phyloP scores from a whole-genome alignment of 2,888 invertebrate species.

The Andrena haemorrhoa region DNA sequence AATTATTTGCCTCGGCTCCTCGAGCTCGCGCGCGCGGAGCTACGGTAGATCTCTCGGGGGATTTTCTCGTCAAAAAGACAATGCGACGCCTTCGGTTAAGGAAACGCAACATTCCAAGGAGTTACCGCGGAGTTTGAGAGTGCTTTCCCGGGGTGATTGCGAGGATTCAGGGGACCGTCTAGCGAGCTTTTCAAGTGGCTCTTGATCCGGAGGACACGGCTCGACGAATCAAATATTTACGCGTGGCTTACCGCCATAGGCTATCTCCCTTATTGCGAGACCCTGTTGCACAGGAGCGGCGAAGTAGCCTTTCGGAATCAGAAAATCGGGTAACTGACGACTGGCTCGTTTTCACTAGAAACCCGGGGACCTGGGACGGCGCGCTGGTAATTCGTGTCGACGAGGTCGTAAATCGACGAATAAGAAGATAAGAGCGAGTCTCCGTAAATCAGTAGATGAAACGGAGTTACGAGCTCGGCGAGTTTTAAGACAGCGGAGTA shows the following conservation, averaged over 20 bases:
- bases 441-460: conserved; percentile 77
- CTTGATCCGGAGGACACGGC: not conserved
- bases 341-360: conserved; percentile 66
- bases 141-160: not conserved
- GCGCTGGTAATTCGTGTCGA: conserved; percentile 51
- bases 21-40: not conserved
- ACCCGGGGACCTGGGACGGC: conserved; percentile 37
- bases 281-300: conserved; percentile 40
- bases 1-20: conserved; percentile 31
- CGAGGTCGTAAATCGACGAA: conserved; percentile 69
- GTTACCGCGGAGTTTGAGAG: not conserved
- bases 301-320: conserved; percentile 49
- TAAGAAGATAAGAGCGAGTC: conserved; percentile 73
- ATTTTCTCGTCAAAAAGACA: not conserved
- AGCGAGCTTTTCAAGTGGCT: not conserved
- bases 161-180: not conserved
- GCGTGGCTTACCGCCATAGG: conserved; percentile 22
- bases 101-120: not conserved
- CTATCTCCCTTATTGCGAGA: conserved; percentile 45
- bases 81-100: not conserved
- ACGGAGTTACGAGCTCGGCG: conserved; percentile 69
- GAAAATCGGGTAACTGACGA: conserved; percentile 74
- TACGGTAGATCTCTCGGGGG: conserved; percentile 13
- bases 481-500: conserved; percentile 49
- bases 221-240: conserved; percentile 47